Percentiles rank a stretch among this genome's conserved stretches.
Conservation (phyloP, 2,797 vertebrate genomes). For the Eulemur coronatus region DNA sequence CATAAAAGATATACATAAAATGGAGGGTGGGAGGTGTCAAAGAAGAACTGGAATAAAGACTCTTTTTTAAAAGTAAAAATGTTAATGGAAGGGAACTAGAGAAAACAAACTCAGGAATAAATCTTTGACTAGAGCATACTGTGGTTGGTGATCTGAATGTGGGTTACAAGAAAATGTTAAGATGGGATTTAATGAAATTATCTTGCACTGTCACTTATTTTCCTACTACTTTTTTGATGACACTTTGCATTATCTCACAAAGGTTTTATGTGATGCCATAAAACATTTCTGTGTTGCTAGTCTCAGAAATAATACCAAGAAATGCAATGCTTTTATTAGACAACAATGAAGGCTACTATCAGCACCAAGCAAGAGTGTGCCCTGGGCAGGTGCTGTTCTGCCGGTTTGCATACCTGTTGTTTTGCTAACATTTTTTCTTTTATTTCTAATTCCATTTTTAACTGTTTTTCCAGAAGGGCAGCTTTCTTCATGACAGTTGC, state of each 20-base stretch:
- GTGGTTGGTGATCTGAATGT: neutral
- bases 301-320: slow-evolving; percentile 41
- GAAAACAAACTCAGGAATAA: neutral
- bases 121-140: neutral
- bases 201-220: slow-evolving; percentile 21
- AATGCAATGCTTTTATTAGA: neutral
- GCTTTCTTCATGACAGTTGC: slow-evolving; percentile 87
- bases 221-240: slow-evolving; percentile 20
- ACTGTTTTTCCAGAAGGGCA: slow-evolving; percentile 85
- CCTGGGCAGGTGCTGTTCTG: slow-evolving; percentile 31
- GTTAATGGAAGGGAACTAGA: neutral
- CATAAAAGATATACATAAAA: neutral
- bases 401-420: slow-evolving; percentile 83
- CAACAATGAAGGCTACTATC: neutral
- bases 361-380: neutral
- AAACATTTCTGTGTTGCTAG: neutral
- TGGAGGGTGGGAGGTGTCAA: neutral
- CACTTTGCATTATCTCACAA: slow-evolving; percentile 1
- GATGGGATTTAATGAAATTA: neutral
- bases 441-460: slow-evolving; percentile 86
- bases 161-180: neutral
- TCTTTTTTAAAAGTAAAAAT: neutral
- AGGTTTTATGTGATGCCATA: slow-evolving; percentile 9
- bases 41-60: neutral
- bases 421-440: slow-evolving; percentile 84